Evolutionary conservation across 2,113 vertebrate species (phyloP).

Genomic region (Maccullochella peelii): DNA sequence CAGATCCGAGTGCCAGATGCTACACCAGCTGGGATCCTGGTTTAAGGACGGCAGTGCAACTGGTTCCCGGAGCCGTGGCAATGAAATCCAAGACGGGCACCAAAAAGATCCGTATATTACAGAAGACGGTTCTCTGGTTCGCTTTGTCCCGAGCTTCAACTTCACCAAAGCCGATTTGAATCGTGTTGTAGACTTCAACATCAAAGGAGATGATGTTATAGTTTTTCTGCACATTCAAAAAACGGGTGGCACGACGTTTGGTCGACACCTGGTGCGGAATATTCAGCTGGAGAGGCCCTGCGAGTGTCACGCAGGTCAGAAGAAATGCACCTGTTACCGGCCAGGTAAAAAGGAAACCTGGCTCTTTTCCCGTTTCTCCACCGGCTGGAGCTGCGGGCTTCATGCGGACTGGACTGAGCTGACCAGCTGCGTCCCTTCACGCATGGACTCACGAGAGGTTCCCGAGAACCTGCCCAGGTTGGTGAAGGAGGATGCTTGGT

Average conservation of each 20-base stretch:
- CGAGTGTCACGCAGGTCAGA: slow-evolving; percentile 95
- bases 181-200: slow-evolving; percentile 90
- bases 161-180: slow-evolving; percentile 89
- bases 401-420: slow-evolving; percentile 91
- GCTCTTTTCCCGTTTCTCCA: slow-evolving; percentile 91
- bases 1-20: slow-evolving; percentile 90
- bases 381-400: slow-evolving; percentile 90
- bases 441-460: slow-evolving; percentile 87
- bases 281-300: slow-evolving; percentile 97
- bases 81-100: slow-evolving; percentile 38
- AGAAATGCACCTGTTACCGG: slow-evolving; percentile 96
- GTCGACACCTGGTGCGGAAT: slow-evolving; percentile 93
- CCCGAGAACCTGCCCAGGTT: slow-evolving; percentile 87
- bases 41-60: slow-evolving; percentile 58
- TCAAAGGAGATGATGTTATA: slow-evolving; percentile 93
- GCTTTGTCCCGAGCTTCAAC: slow-evolving; percentile 92
- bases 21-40: slow-evolving; percentile 84
- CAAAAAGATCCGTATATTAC: slow-evolving; percentile 91
- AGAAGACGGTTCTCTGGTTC: slow-evolving; percentile 90
- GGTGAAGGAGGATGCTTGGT: slow-evolving; percentile 43
- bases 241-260: slow-evolving; percentile 92
- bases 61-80: slow-evolving; percentile 37
- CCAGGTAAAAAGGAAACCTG: slow-evolving; percentile 96
- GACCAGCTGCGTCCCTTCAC: slow-evolving; percentile 89
- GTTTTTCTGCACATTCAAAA: slow-evolving; percentile 90